Conservation (phyloP, 2,797 vertebrate species). For the Gallinago stenura region DNA sequence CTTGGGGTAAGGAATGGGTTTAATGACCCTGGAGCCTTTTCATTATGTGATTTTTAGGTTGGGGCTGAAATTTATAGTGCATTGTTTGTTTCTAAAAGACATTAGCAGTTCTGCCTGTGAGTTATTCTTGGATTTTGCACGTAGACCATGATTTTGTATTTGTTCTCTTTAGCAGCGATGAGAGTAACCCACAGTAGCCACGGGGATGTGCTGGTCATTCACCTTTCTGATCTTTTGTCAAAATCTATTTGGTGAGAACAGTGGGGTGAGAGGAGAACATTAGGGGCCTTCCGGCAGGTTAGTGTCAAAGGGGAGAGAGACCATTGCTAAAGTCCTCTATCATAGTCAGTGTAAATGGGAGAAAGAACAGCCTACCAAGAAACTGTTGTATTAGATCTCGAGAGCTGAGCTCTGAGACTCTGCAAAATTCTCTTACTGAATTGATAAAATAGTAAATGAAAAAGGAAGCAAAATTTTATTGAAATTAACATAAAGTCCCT, state of each 20-base stretch:
- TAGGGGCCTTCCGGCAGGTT: neutral
- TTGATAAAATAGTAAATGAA: slow-evolving; percentile 61
- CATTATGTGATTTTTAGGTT: neutral
- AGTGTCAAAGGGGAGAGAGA: slow-evolving; percentile 2
- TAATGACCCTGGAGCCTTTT: neutral
- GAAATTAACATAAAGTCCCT: slow-evolving; percentile 70
- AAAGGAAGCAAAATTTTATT: slow-evolving; percentile 64
- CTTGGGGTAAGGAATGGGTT: neutral
- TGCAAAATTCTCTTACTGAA: slow-evolving; percentile 29
- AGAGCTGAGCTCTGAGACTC: neutral
- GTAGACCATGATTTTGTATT: neutral
- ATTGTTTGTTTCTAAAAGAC: neutral
- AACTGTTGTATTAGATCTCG: neutral
- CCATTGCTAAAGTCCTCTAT: neutral
- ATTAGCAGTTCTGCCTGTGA: neutral
- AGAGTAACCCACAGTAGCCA: neutral
- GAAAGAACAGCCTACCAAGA: neutral
- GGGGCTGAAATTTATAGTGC: neutral
- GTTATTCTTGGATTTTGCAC: neutral
- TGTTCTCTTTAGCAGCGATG: neutral
- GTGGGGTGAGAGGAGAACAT: neutral
- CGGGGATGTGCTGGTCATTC: neutral
- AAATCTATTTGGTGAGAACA: slow-evolving; percentile 2
- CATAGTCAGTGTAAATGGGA: neutral
- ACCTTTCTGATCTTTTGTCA: slow-evolving; percentile 29